Evolutionary conservation across 2,888 invertebrate species (phyloP).

Genomic region (Rhorus exstirpatorius): DNA sequence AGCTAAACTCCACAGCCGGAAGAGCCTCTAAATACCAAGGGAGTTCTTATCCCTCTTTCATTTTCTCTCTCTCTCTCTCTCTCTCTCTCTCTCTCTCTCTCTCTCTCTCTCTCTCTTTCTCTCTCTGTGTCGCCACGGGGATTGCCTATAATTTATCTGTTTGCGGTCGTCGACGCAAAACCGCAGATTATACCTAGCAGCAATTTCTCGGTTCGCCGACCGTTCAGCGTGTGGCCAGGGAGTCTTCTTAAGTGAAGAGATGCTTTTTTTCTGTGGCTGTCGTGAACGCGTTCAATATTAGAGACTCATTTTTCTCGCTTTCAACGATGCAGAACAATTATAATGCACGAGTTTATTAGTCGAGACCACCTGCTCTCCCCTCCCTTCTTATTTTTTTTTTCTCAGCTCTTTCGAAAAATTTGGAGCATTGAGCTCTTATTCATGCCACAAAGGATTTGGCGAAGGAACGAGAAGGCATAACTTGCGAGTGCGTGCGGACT

Average conservation of each 20-base stretch:
- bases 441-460: constrained; percentile 21
- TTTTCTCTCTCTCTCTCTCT: constrained; percentile 27
- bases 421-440: constrained; percentile 25
- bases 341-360: constrained; percentile 32
- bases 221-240: constrained; percentile 17
- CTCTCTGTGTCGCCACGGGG: constrained; percentile 46
- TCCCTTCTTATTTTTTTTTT: constrained; percentile 34
- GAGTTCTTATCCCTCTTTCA: neutral
- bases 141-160: constrained; percentile 72
- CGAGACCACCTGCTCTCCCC: constrained; percentile 55
- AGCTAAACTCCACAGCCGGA: constrained; percentile 59
- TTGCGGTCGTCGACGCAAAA: constrained; percentile 67
- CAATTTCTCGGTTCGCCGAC: constrained; percentile 52
- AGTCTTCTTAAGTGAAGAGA: constrained; percentile 42
- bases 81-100: neutral
- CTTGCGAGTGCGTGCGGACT: neutral
- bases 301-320: constrained; percentile 31
- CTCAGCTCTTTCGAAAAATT: constrained; percentile 38
- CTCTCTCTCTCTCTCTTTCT: neutral
- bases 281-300: constrained; percentile 29
- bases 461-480: constrained; percentile 10
- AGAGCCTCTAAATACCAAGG: constrained; percentile 60
- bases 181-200: constrained; percentile 50
- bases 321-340: constrained; percentile 36
- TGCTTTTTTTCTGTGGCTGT: constrained; percentile 38